Conservation (phyloP, 2,888 invertebrate species). For the Lutraria lutraria region DNA sequence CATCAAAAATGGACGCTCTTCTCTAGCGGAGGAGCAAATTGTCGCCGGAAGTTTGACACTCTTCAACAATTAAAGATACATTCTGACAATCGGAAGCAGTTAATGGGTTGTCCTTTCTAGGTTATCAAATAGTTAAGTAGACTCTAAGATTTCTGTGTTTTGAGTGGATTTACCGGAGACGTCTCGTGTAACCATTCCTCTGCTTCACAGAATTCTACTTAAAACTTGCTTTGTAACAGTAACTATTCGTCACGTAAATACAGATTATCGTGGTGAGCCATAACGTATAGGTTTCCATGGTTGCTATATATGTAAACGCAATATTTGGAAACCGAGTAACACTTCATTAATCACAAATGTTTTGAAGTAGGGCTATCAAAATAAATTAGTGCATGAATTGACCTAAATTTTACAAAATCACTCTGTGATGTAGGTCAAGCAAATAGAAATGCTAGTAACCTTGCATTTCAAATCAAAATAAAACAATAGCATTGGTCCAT, state of each 20-base stretch:
- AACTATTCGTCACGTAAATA: constrained; percentile 7
- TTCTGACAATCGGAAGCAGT: constrained; percentile 62
- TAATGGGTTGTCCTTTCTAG: constrained; percentile 56
- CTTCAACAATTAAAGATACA: constrained; percentile 60
- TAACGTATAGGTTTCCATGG: not conserved
- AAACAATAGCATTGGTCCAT: no score
- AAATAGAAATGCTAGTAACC: no score
- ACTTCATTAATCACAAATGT: not conserved
- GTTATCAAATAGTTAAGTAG: constrained; percentile 39
- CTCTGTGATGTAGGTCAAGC: no score
- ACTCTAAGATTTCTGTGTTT: constrained; percentile 3
- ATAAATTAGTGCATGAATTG: not conserved
- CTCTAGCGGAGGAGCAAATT: constrained; percentile 62
- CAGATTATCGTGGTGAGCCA: not conserved
- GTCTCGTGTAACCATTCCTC: constrained; percentile 7
- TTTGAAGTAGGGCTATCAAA: not conserved
- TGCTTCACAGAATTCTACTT: not conserved
- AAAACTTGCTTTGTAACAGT: constrained; percentile 15
- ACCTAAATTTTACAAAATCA: not conserved
- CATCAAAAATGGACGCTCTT: constrained; percentile 65
- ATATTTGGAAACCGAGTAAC: not conserved
- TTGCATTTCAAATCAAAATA: no score
- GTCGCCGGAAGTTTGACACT: constrained; percentile 67
- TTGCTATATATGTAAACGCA: not conserved
- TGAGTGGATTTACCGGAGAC: constrained; percentile 1